Evolutionary conservation across 2,797 vertebrate species (phyloP), one percentile per base, ranked within the genome.

Genomic region (Sibirionetta formosa): DNA sequence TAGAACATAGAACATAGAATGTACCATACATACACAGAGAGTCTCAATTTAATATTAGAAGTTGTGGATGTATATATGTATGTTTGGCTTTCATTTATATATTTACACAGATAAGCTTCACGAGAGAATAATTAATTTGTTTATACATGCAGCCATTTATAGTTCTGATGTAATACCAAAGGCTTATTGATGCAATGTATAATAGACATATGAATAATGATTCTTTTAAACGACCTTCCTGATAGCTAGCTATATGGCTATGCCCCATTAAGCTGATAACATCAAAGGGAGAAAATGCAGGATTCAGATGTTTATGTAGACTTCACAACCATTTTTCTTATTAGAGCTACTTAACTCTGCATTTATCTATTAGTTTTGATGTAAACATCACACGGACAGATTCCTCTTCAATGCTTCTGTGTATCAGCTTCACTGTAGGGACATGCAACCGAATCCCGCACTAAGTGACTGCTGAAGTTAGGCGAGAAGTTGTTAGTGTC

Each of bases 381-480:
- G 23, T 5, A 61, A 79, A 15, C 40, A 38, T n/a, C 65, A 33
- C 36, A 23, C 2, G n/a, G 31, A 54, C 12, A 75, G 77, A 35
- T 50, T 19, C 0, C 23, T 61, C 26, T 20, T 46, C 35, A 68
- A 4, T 0, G 1, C 58, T 85, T 65, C 53, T n/a, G 50, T n/a
- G 18, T 29, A 26, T 44, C 23, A 57, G 61, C 36, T 87, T 57
- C 8, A 8, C 40, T 79, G 2, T 68, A 29, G 60, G 27, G 24
- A 81, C 9, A 3, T 5, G 23, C 0, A 3, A n/a, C 54, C 38
- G 44, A 72, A 7, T 12, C 22, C n/a, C 10, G 6, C 48, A 31
- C 1, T 27, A 13, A 70, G 50, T 5, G 46, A 35, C 3, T 36
- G 69, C 57, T 88, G 68, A 87, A 82, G 57, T 35, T 44, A 57